A percentile compares a stretch with the other conserved stretches of the same genome.
Conservation (phyloP, 2,888 invertebrate species). For the Metalampra italica region DNA sequence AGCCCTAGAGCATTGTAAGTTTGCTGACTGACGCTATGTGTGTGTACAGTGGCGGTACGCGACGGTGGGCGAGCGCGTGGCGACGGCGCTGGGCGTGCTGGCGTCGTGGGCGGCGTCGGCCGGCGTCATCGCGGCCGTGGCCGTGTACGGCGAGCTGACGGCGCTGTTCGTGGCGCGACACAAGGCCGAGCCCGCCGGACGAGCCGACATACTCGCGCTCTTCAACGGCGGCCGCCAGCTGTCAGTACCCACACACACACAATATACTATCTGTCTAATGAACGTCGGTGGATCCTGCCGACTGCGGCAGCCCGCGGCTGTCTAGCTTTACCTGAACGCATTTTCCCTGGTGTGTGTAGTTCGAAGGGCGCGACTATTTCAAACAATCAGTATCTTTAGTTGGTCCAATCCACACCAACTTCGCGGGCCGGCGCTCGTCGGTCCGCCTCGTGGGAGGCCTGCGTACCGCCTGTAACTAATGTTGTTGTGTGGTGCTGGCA, state of each 20-base stretch:
- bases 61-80: constrained; percentile 36
- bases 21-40: too few species aligned
- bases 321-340: too few species aligned
- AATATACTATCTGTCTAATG: too few species aligned
- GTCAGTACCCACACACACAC: constrained; percentile 66
- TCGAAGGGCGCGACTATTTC: too few species aligned
- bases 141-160: constrained; percentile 81
- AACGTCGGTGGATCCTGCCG: background rate
- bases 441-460: too few species aligned
- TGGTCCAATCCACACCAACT: too few species aligned
- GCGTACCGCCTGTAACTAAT: too few species aligned
- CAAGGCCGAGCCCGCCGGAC: constrained; percentile 46
- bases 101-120: constrained; percentile 43
- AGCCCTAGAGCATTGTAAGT: too few species aligned
- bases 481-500: constrained; percentile 18
- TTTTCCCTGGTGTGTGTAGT: too few species aligned
- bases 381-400: too few species aligned
- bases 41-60: constrained; percentile 74
- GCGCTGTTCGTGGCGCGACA: constrained; percentile 77
- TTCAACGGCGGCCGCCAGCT: constrained; percentile 75
- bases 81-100: constrained; percentile 36
- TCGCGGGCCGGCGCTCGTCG: too few species aligned
- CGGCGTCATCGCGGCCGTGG: constrained; percentile 74
- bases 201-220: constrained; percentile 53
- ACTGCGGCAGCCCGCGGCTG: background rate